These are phyloP conservation scores for Magallana nippona DNA, from an alignment of 2,888 invertebrate species.

Conservation along the genomic window DNA sequence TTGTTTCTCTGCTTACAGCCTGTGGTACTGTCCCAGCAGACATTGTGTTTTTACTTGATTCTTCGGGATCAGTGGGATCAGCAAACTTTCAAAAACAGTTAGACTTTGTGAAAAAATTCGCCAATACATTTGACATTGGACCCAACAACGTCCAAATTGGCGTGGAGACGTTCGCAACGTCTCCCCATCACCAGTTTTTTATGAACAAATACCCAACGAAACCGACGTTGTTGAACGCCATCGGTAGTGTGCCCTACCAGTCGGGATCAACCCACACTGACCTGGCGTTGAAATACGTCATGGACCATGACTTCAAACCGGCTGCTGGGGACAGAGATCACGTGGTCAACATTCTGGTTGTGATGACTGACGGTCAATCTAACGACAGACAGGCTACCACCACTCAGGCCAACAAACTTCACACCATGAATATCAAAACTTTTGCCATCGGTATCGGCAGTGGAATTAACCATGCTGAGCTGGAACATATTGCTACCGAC, in stretches of 20 bases:
- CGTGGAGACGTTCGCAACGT: conserved; percentile 64
- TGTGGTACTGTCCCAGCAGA: conserved; percentile 69
- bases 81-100: conserved; percentile 67
- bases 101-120: conserved; percentile 68
- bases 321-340: conserved; percentile 64
- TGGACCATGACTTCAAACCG: conserved; percentile 63
- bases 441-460: conserved; percentile 70
- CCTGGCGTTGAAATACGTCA: conserved; percentile 68
- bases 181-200: conserved; percentile 65
- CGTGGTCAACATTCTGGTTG: conserved; percentile 69
- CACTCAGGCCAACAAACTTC: conserved; percentile 57
- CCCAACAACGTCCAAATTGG: conserved; percentile 69
- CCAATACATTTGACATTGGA: conserved; percentile 67
- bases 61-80: conserved; percentile 66
- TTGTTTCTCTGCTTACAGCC: conserved; percentile 49
- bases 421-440: conserved; percentile 58
- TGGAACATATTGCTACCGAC: conserved; percentile 67
- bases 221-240: conserved; percentile 58
- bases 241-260: conserved; percentile 66
- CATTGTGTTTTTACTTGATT: conserved; percentile 69
- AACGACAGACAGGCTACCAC: conserved; percentile 57
- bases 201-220: conserved; percentile 63
- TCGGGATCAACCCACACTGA: conserved; percentile 72
- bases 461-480: conserved; percentile 61
- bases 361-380: conserved; percentile 70